Base-by-base conservation (phyloP, 2,888 invertebrate genomes). In the Anaspis maculata region DNA sequence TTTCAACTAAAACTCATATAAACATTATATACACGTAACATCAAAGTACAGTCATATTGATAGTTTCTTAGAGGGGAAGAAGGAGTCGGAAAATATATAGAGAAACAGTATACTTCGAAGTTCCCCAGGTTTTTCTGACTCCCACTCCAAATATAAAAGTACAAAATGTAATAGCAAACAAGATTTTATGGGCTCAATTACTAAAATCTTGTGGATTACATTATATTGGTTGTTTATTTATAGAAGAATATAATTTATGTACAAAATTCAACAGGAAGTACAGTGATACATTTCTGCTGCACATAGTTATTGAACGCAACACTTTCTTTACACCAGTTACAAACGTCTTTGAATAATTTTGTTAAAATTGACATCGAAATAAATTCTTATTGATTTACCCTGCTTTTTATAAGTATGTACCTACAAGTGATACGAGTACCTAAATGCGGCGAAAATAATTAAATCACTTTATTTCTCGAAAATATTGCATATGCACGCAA, bases 131-230 rank as follows among this genome's bases (percentile, higher is more conserved):
- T 24, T 36, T 36, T 40, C 16, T 27, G 26, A 23, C 28, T 24
- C 27, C 27, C 28, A 27, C 21, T 21, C 15, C 12, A 10, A 27
- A 32, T 37, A 37, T 37, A 37, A 37, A 37, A 37, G 33, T 37
- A 37, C 22, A 32, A 37, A 37, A 37, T 37, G 37, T 37, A 37
- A 37, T 37, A 26, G 26, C 37, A 33, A 44, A 46, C 45, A 47
- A 49, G 54, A 54, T 52, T 56, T 55, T 53, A 57, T 45, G 57
- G 59, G 59, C 57, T 59, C 59, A 57, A 49, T 27, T 41, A 54
- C 16, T 56, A 54, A 54, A 56, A 55, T 51, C 52, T 48, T 48
- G 49, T 39, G 41, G 39, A 34, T 38, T 37, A 37, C 39, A 30
- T 38, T 37, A 33, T 13, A 33, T 33, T 15, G n/a, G 22, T 12